Evolutionary conservation across 2,113 vertebrate species (phyloP).

Genomic region (Lepidothrix coronata): DNA sequence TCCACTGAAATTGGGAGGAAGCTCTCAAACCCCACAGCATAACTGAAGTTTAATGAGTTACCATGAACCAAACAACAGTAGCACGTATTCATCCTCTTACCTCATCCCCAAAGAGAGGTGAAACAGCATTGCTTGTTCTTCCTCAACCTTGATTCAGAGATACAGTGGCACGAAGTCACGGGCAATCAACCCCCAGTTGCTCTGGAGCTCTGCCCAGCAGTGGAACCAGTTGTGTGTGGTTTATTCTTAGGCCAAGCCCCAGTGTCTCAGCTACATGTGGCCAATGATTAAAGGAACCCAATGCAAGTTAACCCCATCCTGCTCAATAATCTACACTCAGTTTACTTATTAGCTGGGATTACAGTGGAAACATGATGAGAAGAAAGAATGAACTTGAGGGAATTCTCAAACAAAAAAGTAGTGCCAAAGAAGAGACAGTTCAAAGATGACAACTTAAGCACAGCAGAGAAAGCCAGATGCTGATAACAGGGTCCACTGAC

Average conservation of each 20-base stretch:
- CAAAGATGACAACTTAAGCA: background rate
- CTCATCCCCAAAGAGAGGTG: background rate
- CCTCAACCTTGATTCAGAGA: background rate
- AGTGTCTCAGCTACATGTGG: background rate
- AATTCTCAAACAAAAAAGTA: background rate
- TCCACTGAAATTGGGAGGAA: background rate
- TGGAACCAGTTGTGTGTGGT: background rate
- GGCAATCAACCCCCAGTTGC: background rate
- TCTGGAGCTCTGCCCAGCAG: conserved; percentile 2
- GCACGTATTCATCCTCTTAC: background rate
- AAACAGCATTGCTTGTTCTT: background rate
- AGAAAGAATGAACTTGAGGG: background rate
- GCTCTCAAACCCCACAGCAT: background rate
- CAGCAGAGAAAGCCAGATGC: background rate
- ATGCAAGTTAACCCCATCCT: background rate
- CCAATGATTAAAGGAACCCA: background rate
- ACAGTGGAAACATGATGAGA: background rate
- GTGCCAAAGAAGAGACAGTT: background rate
- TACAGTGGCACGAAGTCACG: background rate
- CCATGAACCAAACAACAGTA: background rate
- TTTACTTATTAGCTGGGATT: background rate
- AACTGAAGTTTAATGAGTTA: conserved; percentile 26
- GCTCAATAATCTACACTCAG: background rate
- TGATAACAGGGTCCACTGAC: background rate
- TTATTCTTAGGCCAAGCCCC: background rate